These are phyloP conservation scores for Halictus quadricinctus DNA, from an alignment of 2,888 invertebrate genomes.

Conservation along the genomic window DNA sequence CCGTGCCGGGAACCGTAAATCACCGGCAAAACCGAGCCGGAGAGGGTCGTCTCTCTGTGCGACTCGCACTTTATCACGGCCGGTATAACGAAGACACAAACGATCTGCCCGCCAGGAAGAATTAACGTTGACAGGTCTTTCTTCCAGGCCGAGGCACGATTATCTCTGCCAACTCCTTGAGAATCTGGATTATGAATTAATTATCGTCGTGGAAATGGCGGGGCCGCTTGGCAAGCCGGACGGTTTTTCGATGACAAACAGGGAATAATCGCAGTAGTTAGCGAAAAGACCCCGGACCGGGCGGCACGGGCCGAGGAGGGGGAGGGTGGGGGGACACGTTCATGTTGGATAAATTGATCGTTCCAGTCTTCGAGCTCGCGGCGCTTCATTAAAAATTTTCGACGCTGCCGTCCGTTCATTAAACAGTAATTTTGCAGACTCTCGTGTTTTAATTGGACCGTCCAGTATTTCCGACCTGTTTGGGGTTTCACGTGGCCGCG, in stretches of 20 bases:
- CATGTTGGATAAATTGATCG: slow-evolving; percentile 59
- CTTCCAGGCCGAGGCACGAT: slow-evolving; percentile 46
- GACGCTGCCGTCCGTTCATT: slow-evolving; percentile 33
- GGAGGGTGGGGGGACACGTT: slow-evolving; percentile 25
- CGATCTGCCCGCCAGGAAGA: slow-evolving; percentile 65
- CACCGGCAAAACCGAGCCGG: slow-evolving; percentile 67
- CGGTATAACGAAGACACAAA: slow-evolving; percentile 69
- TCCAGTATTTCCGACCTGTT: slow-evolving; percentile 8
- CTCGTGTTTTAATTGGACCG: slow-evolving; percentile 44
- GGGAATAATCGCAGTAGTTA: slow-evolving; percentile 56
- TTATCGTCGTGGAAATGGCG: slow-evolving; percentile 53
- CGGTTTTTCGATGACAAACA: slow-evolving; percentile 60
- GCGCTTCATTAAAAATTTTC: slow-evolving; percentile 55
- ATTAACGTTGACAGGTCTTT: slow-evolving; percentile 67
- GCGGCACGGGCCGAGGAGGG: not conserved
- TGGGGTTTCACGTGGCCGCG: not conserved
- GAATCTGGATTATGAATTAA: slow-evolving; percentile 68
- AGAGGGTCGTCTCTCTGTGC: slow-evolving; percentile 44
- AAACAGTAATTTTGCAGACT: slow-evolving; percentile 33
- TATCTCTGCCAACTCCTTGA: slow-evolving; percentile 55
- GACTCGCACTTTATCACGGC: slow-evolving; percentile 70
- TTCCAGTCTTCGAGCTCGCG: slow-evolving; percentile 27
- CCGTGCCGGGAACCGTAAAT: slow-evolving; percentile 70
- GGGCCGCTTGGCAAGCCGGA: slow-evolving; percentile 39
- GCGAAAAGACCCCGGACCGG: slow-evolving; percentile 12